Conservation (phyloP, 2,888 invertebrate genomes). For the Sphaerophoria rueppellii region DNA sequence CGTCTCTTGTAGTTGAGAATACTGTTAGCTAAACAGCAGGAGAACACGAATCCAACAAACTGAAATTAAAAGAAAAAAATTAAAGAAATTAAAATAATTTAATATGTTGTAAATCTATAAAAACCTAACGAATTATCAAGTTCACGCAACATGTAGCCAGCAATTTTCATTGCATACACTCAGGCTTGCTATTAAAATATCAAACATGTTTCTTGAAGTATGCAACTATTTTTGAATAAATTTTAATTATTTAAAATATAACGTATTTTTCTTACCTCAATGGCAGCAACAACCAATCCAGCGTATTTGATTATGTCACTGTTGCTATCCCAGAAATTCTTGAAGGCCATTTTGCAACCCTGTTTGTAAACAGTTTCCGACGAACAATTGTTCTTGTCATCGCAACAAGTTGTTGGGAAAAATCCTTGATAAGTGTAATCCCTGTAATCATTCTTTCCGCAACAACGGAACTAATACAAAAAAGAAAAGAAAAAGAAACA, state of each 20-base stretch:
- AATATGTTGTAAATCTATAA: no score
- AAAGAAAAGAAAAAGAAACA: slow-evolving; percentile 1
- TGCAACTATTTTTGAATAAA: no score
- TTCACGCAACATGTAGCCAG: no score
- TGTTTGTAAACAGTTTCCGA: slow-evolving; percentile 77
- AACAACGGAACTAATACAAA: slow-evolving; percentile 78
- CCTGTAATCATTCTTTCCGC: slow-evolving; percentile 78
- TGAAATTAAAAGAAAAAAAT: slow-evolving; percentile 77
- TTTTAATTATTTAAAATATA: no score
- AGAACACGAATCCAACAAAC: slow-evolving; percentile 91
- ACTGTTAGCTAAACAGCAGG: slow-evolving; percentile 93
- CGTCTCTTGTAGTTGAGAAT: slow-evolving; percentile 92
- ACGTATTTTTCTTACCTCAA: slow-evolving; percentile 87
- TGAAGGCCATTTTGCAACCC: slow-evolving; percentile 80
- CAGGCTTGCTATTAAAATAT: no score
- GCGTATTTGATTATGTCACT: slow-evolving; percentile 85
- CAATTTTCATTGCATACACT: no score
- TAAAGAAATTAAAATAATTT: not conserved
- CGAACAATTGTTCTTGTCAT: slow-evolving; percentile 77
- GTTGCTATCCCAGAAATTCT: slow-evolving; percentile 82
- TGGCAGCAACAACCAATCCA: slow-evolving; percentile 87
- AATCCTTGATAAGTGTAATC: slow-evolving; percentile 79
- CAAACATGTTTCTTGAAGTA: no score
- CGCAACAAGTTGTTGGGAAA: slow-evolving; percentile 79
- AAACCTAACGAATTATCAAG: no score